Evolutionary conservation across 2,113 vertebrate species (phyloP).

Genomic region (Leucosticte australis): DNA sequence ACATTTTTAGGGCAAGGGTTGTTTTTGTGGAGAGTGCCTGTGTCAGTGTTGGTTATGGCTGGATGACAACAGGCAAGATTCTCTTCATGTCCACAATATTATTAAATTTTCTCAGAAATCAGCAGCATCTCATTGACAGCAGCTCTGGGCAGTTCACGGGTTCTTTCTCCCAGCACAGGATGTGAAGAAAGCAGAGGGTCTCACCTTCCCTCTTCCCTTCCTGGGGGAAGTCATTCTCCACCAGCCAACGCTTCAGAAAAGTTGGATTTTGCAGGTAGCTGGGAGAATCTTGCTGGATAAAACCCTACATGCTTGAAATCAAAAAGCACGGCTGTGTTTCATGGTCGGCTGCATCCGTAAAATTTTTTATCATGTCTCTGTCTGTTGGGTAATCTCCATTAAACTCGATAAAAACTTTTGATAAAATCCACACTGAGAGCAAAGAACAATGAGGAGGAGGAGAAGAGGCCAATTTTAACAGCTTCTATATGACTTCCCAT

Average conservation of each 20-base stretch:
- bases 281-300: neutral
- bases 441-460: slow-evolving; percentile 19
- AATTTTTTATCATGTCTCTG: neutral
- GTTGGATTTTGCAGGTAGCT: neutral
- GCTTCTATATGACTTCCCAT: neutral
- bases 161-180: neutral
- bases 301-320: neutral
- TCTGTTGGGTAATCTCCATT: slow-evolving; percentile 6
- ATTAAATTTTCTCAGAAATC: neutral
- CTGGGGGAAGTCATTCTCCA: neutral
- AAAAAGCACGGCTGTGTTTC: neutral
- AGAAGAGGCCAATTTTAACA: slow-evolving; percentile 14
- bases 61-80: neutral
- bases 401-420: neutral
- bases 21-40: neutral
- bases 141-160: neutral
- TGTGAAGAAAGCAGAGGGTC: neutral
- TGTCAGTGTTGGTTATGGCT: neutral
- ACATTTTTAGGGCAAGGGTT: neutral
- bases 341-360: neutral
- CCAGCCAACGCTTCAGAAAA: neutral
- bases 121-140: neutral
- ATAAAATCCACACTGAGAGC: slow-evolving; percentile 16
- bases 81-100: neutral
- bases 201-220: neutral